A percentile compares a stretch with the other conserved stretches of the same genome.
phyloP scores from a whole-genome alignment of 2,797 vertebrate genomes.

The Propithecus perrieri region DNA sequence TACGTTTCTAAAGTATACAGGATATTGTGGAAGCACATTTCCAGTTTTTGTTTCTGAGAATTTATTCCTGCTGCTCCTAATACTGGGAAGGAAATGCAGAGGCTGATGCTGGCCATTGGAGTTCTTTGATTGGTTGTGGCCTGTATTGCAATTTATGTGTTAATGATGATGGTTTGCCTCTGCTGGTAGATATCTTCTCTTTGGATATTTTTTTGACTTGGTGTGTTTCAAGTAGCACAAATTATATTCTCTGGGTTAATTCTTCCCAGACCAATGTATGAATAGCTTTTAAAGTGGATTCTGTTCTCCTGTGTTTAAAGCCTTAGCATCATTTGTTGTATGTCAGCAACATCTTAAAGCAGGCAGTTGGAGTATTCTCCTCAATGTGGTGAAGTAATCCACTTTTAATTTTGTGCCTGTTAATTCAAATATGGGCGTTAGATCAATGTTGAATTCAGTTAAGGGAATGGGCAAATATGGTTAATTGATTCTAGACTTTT shows the following conservation, averaged over 20 bases:
- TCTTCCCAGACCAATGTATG: background rate
- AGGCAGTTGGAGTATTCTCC: background rate
- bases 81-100: accelerated
- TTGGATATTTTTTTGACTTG: background rate
- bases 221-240: background rate
- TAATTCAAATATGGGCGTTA: conserved; percentile 40
- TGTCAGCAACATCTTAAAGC: background rate
- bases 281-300: background rate
- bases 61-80: background rate
- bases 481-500: conserved; percentile 42
- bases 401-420: conserved; percentile 50
- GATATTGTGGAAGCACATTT: background rate
- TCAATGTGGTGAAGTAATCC: background rate
- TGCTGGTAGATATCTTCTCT: background rate
- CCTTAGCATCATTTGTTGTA: background rate
- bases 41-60: background rate
- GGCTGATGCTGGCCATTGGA: background rate
- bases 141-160: accelerated
- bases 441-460: conserved; percentile 44
- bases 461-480: background rate
- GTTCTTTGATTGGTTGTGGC: background rate
- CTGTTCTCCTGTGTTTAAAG: background rate
- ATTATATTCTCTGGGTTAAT: background rate
- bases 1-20: background rate
- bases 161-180: background rate